Evolutionary conservation across 2,797 vertebrate genomes (phyloP), one percentile per base, ranked within the genome.

Genomic region (Rhabdomys pumilio): DNA sequence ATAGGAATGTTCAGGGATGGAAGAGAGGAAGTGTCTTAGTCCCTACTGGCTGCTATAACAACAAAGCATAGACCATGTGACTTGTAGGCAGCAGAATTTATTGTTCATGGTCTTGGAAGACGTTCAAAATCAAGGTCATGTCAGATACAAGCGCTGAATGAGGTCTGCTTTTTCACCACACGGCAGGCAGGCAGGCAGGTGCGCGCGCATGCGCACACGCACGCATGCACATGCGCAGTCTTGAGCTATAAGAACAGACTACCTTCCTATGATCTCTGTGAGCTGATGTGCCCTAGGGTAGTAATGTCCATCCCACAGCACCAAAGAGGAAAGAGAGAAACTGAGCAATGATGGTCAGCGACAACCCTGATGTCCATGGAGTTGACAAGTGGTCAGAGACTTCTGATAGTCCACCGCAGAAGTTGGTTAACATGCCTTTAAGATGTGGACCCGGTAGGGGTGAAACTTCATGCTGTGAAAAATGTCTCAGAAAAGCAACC

Each of bases 211-310:
- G 9, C 9, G 47, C 6, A 47, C 47, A 47, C 47, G 47, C 47
- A 50, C 50, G 10, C 11, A 50, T 10, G 9, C 50, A 50, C 50
- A 50, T 50, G 50, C 50, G 10, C 8, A 5, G 2, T 34, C 5
- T 1, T 24, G 59, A 81, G 50, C n/a, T 17, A 6, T 0, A 1
- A 6, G 55, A 79, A 29, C 20, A 15, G 0, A 47, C 9, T 19
- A 1, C 31, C 24, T 44, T 59, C 38, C 15, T 65, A 4, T 4
- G 61, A 38, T 44, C 44, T 3, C 59, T 3, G 34, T 7, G 44
- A 75, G 57, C 38, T 50, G 0, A 0, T 34, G 67, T 0, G 0
- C 85, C 88, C 34, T 57, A 61, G 41, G 10, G 72, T n/a, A 47
- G 24, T 3, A 31, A 44, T 0, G 14, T n/a, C 59, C 61, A 22